Evolutionary conservation across 2,113 vertebrate genomes (phyloP).

Genomic region (Epinephelus cyanopodus): DNA sequence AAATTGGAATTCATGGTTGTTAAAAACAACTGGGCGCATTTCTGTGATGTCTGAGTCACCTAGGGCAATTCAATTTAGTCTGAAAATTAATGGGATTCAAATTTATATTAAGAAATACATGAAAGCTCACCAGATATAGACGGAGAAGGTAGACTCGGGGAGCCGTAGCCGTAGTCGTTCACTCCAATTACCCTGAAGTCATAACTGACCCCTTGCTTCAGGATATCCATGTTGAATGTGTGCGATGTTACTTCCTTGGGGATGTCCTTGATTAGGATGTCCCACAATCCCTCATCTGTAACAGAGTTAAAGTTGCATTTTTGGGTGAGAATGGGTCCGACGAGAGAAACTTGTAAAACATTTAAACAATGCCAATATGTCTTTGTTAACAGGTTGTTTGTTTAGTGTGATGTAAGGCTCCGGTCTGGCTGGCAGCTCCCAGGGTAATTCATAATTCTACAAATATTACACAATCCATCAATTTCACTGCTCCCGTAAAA

Average conservation of each 20-base stretch:
- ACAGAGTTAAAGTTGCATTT: constrained; percentile 25
- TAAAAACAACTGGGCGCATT: constrained; percentile 18
- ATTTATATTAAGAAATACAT: constrained; percentile 18
- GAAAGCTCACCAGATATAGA: constrained; percentile 91
- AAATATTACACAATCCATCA: constrained; percentile 77
- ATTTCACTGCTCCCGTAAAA: constrained; percentile 68
- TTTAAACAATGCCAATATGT: constrained; percentile 44
- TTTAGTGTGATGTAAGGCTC: constrained; percentile 58
- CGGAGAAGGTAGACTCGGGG: constrained; percentile 93
- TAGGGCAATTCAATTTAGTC: constrained; percentile 27
- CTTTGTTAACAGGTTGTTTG: constrained; percentile 61
- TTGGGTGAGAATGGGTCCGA: background rate
- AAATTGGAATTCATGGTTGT: constrained; percentile 21
- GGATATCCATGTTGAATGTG: constrained; percentile 95
- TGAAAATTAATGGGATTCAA: constrained; percentile 12
- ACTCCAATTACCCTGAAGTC: constrained; percentile 97
- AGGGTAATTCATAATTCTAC: constrained; percentile 69
- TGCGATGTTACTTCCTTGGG: constrained; percentile 97
- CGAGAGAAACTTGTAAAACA: constrained; percentile 22
- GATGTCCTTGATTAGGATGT: constrained; percentile 98
- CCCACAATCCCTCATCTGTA: constrained; percentile 97
- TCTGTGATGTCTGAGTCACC: constrained; percentile 35
- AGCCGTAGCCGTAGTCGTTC: constrained; percentile 95
- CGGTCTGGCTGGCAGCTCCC: constrained; percentile 42
- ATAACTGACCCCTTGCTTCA: constrained; percentile 96